phyloP scores from a whole-genome alignment of 53 echinoderm and acorn worm species.

The Luidia sarsii region DNA sequence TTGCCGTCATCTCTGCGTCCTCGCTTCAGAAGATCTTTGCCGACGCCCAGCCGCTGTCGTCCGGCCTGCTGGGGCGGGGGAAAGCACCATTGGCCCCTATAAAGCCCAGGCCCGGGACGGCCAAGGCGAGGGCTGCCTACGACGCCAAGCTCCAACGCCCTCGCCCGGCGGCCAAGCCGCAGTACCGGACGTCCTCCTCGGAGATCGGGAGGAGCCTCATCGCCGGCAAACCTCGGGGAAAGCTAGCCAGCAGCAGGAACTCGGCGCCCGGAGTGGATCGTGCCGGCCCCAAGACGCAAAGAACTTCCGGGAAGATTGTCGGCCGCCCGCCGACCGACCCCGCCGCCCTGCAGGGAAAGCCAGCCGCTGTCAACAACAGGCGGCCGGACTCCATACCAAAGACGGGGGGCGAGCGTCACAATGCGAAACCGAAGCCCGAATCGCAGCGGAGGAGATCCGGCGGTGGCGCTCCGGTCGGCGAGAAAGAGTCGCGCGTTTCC shows the following conservation, averaged over 20 bases:
- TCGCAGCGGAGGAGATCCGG: too few species aligned
- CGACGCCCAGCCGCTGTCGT: background rate
- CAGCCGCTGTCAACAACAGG: too few species aligned
- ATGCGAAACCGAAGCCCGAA: too few species aligned
- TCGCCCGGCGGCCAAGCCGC: constrained; percentile 16
- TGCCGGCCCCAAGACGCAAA: too few species aligned
- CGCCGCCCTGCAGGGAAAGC: too few species aligned
- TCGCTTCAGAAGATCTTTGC: constrained; percentile 26
- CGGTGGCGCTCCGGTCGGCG: too few species aligned
- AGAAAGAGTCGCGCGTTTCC: too few species aligned
- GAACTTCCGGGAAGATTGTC: too few species aligned
- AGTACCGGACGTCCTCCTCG: constrained; percentile 41
- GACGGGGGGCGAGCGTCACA: too few species aligned
- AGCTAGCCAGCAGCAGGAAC: background rate
- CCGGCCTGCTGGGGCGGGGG: background rate
- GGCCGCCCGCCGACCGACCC: too few species aligned
- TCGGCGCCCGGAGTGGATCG: background rate
- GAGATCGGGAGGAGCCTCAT: constrained; percentile 42
- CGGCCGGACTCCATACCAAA: too few species aligned
- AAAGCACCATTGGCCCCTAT: too few species aligned
- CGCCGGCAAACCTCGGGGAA: constrained; percentile 7
- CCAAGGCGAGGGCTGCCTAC: constrained; percentile 42
- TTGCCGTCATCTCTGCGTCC: constrained; percentile 42
- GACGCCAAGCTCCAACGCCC: constrained; percentile 31
- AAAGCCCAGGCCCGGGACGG: constrained; percentile 22